Percentiles rank a stretch among this genome's conserved stretches.
Evolutionary conservation across 2,113 vertebrate genomes (phyloP).

Genomic region (Acrocephalus kingi): DNA sequence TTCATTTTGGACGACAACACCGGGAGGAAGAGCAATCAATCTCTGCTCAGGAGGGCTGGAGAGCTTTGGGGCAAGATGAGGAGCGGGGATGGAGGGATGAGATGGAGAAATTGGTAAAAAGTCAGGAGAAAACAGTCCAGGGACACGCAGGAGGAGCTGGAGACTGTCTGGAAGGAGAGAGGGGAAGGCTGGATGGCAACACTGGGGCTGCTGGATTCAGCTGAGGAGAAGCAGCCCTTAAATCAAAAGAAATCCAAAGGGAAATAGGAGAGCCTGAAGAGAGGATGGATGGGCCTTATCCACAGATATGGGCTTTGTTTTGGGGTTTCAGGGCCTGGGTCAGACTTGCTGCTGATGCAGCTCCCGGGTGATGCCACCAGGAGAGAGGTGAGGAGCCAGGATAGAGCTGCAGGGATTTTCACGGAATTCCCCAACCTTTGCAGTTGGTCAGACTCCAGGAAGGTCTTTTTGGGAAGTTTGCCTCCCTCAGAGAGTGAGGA

Average conservation of each 20-base stretch:
- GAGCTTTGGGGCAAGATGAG: background rate
- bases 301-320: background rate
- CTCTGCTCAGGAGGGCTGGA: background rate
- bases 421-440: background rate
- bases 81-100: background rate
- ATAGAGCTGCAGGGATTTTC: background rate
- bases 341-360: background rate
- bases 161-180: background rate
- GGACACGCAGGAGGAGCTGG: background rate
- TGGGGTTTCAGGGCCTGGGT: background rate
- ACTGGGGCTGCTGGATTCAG: background rate
- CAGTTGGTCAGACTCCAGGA: background rate
- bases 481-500: background rate
- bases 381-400: background rate
- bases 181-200: background rate
- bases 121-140: background rate
- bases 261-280: background rate
- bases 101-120: background rate
- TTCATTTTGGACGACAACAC: background rate
- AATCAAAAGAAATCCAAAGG: background rate
- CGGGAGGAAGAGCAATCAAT: background rate
- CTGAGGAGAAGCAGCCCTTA: background rate
- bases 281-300: background rate
- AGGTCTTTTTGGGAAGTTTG: background rate
- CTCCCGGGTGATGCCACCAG: background rate